Conservation (phyloP, 92 coral and sea anemone genomes). For the Epizoanthus illoricatus region DNA sequence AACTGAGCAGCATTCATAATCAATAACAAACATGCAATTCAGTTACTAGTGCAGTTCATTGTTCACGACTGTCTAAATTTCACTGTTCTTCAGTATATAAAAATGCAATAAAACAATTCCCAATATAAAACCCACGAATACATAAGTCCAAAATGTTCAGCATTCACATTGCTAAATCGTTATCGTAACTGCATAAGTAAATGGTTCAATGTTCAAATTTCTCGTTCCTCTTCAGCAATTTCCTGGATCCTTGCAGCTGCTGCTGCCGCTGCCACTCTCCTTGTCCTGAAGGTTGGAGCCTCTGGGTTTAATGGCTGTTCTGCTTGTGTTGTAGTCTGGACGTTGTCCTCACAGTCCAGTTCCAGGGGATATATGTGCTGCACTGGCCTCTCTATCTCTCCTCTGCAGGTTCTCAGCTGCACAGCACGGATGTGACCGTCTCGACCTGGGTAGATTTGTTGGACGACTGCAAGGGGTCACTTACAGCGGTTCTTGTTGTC, state of each 20-base stretch:
- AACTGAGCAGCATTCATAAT: too few relatives aligned
- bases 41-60: too few relatives aligned
- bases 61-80: too few relatives aligned
- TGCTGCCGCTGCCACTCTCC: conserved; percentile 46
- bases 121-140: too few relatives aligned
- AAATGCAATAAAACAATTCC: too few relatives aligned
- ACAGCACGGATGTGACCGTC: conserved; percentile 48
- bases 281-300: conserved; percentile 34
- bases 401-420: conserved; percentile 40
- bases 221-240: background rate
- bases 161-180: too few relatives aligned
- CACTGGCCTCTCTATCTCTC: conserved; percentile 44
- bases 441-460: conserved; percentile 29
- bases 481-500: conserved; percentile 48
- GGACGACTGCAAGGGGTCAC: conserved; percentile 50
- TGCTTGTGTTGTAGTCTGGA: background rate
- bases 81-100: too few relatives aligned
- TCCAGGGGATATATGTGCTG: conserved; percentile 51
- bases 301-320: conserved; percentile 39
- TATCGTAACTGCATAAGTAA: too few relatives aligned
- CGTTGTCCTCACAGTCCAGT: conserved; percentile 27
- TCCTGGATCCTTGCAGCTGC: conserved; percentile 46
- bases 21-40: too few relatives aligned
- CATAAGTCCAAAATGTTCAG: too few relatives aligned
- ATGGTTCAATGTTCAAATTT: too few relatives aligned